A percentile compares a stretch with the other conserved stretches of the same genome.
phyloP scores from a whole-genome alignment of 1,140 invertebrate species.

The Drosophila ohnishii region DNA sequence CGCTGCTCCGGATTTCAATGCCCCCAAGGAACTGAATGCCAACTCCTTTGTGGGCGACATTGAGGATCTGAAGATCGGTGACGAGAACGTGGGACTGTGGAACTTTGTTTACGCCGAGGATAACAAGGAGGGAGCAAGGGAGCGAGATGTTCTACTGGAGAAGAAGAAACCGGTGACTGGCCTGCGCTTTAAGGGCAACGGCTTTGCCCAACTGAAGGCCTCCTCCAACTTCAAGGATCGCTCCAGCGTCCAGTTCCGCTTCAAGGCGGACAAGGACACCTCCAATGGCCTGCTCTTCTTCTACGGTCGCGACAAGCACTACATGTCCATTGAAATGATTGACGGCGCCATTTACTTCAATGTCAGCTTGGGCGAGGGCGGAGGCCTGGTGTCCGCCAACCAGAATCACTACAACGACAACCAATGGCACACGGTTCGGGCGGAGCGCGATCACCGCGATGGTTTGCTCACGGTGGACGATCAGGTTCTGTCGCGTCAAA shows the following conservation, averaged over 20 bases:
- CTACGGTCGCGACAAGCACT: slow-evolving; percentile 89
- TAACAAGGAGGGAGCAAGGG: slow-evolving; percentile 88
- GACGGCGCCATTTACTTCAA: slow-evolving; percentile 90
- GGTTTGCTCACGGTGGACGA: slow-evolving; percentile 89
- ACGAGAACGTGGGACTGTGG: slow-evolving; percentile 95
- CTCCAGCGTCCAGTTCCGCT: slow-evolving; percentile 88
- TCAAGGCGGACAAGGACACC: slow-evolving; percentile 90
- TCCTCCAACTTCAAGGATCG: slow-evolving; percentile 84
- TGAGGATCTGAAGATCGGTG: slow-evolving; percentile 95
- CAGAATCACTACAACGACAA: slow-evolving; percentile 90
- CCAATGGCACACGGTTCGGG: slow-evolving; percentile 91
- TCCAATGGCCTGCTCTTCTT: slow-evolving; percentile 94
- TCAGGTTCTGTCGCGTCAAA: slow-evolving; percentile 81
- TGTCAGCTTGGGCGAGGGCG: slow-evolving; percentile 88
- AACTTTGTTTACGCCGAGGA: slow-evolving; percentile 93
- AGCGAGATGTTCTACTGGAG: slow-evolving; percentile 83
- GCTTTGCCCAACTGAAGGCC: slow-evolving; percentile 89
- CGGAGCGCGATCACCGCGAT: slow-evolving; percentile 86
- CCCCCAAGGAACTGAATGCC: slow-evolving; percentile 88
- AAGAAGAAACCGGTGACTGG: slow-evolving; percentile 85
- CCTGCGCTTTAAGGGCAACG: slow-evolving; percentile 93
- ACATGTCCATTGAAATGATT: slow-evolving; percentile 92
- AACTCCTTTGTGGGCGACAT: slow-evolving; percentile 94
- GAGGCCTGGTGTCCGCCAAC: slow-evolving; percentile 84
- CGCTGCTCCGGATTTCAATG: slow-evolving; percentile 86